Percentiles rank a stretch among this genome's conserved stretches.
Evolutionary conservation across 2,797 vertebrate species (phyloP).

Genomic region (Kryptolebias ocellatus): DNA sequence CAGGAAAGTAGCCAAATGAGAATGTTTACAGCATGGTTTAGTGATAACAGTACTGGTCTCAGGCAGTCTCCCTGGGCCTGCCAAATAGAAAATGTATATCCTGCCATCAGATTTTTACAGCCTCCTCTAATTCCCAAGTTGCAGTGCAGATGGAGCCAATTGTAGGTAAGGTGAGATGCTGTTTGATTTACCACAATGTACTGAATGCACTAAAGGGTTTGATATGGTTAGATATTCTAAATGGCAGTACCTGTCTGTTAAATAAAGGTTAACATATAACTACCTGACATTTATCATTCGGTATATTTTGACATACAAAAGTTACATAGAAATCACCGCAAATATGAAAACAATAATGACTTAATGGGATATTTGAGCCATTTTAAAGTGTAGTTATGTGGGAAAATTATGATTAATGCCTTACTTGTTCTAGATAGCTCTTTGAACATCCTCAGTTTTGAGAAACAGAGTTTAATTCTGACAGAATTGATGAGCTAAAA

Average conservation of each 20-base stretch:
- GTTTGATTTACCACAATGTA: constrained; percentile 44
- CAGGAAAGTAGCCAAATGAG: constrained; percentile 59
- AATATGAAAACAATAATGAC: no score
- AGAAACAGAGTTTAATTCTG: no score
- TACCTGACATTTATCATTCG: no score
- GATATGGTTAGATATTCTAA: constrained; percentile 15
- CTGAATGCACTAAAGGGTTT: constrained; percentile 29
- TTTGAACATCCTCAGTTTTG: no score
- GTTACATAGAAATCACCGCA: no score
- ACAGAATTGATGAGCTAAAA: no score
- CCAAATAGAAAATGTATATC: constrained; percentile 64
- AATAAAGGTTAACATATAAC: no score
- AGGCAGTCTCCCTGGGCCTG: constrained; percentile 34
- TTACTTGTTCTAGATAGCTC: no score
- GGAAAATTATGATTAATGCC: no score
- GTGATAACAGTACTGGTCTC: constrained; percentile 39
- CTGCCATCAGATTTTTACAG: constrained; percentile 64
- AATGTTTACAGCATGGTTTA: constrained; percentile 64
- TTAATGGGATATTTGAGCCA: no score
- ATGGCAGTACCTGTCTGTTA: constrained; percentile 33
- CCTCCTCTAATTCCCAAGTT: constrained; percentile 55
- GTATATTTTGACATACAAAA: no score
- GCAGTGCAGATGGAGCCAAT: constrained; percentile 59
- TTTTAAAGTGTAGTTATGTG: no score
- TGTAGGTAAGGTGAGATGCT: constrained; percentile 55